Conservation (phyloP, 2,888 invertebrate genomes). For the Lacanobia oleracea region DNA sequence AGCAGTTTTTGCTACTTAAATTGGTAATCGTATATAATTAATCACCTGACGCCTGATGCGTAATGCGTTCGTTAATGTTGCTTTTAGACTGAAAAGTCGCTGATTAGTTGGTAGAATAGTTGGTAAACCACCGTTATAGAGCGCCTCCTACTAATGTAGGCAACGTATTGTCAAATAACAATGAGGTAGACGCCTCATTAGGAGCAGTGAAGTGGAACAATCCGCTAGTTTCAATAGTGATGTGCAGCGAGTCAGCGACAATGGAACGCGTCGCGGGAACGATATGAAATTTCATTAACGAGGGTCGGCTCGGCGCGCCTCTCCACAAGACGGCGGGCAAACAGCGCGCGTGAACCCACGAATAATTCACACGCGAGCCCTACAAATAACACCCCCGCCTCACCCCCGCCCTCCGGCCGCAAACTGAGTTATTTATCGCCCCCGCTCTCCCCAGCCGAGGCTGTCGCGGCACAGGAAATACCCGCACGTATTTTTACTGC, state of each 20-base stretch:
- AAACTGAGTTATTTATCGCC: conserved; percentile 90
- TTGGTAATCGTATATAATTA: conserved; percentile 56
- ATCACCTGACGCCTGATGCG: conserved; percentile 49
- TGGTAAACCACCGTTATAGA: conserved; percentile 32
- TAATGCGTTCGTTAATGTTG: conserved; percentile 45
- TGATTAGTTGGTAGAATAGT: conserved; percentile 31
- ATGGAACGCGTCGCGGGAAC: conserved; percentile 79
- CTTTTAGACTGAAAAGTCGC: conserved; percentile 29
- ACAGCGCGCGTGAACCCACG: conserved; percentile 90
- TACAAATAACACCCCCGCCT: conserved; percentile 85
- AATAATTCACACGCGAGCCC: conserved; percentile 91
- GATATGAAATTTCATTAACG: conserved; percentile 90
- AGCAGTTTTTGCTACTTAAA: conserved; percentile 57
- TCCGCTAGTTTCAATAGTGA: conserved; percentile 80
- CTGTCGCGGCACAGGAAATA: conserved; percentile 86
- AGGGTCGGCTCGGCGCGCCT: conserved; percentile 84
- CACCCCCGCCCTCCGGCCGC: conserved; percentile 77
- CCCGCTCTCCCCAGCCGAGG: conserved; percentile 75
- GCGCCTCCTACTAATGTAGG: conserved; percentile 29
- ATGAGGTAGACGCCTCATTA: conserved; percentile 63
- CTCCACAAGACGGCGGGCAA: conserved; percentile 86
- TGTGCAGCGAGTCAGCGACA: conserved; percentile 80
- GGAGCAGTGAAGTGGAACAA: conserved; percentile 83
- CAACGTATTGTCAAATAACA: conserved; percentile 60
- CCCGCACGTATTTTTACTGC: conserved; percentile 89